Evolutionary conservation across 2,797 vertebrate species (phyloP), one percentile per base, ranked within the genome.

Genomic region (Sus cebifrons): DNA sequence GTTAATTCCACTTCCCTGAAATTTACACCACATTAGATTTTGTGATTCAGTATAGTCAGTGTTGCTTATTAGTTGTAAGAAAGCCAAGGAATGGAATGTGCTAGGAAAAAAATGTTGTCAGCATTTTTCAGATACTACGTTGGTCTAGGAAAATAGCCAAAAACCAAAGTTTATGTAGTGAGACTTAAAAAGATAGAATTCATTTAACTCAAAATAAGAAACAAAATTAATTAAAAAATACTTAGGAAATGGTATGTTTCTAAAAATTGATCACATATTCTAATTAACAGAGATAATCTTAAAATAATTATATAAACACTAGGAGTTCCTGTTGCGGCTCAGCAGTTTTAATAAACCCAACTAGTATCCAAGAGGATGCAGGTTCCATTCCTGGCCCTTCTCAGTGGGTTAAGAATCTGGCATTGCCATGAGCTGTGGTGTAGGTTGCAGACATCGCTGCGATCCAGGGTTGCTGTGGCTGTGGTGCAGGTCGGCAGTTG

Each of bases 201-300:
- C 52, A 75, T 84, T 78, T 91, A 91, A 18, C 52, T 58, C 82
- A 68, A 95, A 74, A 54, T 85, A 89, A 96, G 17, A 93, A 89
- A 84, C 70, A 36, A 93, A 87, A 86, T 6, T 32, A 18, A 58
- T 29, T 83, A 36, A 94, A 84, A 92, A 73, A 73, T 73, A 64
- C 27, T 68, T 82, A 32, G 70, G 20, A 91, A 94, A 86, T 65
- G 5, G 11, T 52, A 84, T 88, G 3, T 29, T 96, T 91, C 67
- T n/a, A 94, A 79, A 25, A 79, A 83, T 32, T 85, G 12, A 92
- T 86, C 15, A 75, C 2, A 91, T 44, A 90, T 21, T 65, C 21
- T 73, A 82, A 78, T 75, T 62, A 70, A 87, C 7, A 81, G 10
- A 96, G 52, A 88, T 29, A 32, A 93, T 56, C 94, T 87, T 65